A percentile compares a stretch with the other conserved stretches of the same genome.
Conservation (phyloP, 2,888 invertebrate species). For the Coelinius sp. region DNA sequence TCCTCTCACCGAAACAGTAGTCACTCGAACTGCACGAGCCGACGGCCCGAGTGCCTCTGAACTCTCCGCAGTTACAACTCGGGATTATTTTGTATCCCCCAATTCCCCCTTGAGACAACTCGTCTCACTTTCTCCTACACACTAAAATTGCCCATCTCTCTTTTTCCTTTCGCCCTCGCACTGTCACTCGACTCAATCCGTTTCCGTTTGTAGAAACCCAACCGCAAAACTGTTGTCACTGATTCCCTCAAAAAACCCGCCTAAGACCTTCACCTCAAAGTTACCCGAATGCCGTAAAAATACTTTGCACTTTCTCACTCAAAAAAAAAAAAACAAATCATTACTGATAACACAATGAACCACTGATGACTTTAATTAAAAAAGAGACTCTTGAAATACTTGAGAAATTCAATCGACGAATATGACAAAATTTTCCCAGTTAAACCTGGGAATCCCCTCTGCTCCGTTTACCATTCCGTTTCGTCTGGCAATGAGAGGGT, state of each 20-base stretch:
- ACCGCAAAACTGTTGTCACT: slow-evolving; percentile 61
- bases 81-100: slow-evolving; percentile 66
- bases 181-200: slow-evolving; percentile 36
- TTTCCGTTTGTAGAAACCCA: slow-evolving; percentile 37
- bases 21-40: slow-evolving; percentile 62
- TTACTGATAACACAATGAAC: too few species aligned
- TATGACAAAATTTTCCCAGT: slow-evolving; percentile 63
- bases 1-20: neutral
- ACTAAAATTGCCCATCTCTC: slow-evolving; percentile 55
- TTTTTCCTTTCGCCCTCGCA: slow-evolving; percentile 67
- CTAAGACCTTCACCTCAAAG: neutral
- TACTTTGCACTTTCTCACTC: neutral
- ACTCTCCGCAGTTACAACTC: slow-evolving; percentile 58
- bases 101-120: slow-evolving; percentile 52
- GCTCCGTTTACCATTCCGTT: slow-evolving; percentile 70
- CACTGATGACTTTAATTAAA: neutral
- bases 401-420: neutral
- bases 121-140: slow-evolving; percentile 51
- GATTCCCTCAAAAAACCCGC: neutral
- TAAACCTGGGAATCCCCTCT: slow-evolving; percentile 60
- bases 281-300: neutral
- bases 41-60: slow-evolving; percentile 66
- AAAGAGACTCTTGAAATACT: neutral
- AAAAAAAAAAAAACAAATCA: neutral
- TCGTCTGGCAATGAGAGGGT: slow-evolving; percentile 69